Percentiles rank a stretch among this genome's conserved stretches.
Evolutionary conservation across 2,888 invertebrate genomes (phyloP).

Genomic region (Dysmachus trigonus): DNA sequence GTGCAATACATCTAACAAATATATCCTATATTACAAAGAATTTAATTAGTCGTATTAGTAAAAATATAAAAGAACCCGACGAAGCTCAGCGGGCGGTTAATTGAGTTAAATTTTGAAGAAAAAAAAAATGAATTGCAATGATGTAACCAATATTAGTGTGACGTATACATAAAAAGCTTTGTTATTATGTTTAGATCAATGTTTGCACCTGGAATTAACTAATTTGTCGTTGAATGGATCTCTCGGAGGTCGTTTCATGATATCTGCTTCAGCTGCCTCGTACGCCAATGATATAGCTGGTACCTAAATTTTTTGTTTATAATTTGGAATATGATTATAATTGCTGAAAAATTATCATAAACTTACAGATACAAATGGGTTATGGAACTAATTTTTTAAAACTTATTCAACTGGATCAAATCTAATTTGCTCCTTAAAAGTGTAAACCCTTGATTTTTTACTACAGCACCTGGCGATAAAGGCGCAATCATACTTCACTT

Average conservation of each 20-base stretch:
- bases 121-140: neutral
- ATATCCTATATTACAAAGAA: neutral
- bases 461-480: neutral
- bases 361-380: neutral
- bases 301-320: constrained; percentile 62
- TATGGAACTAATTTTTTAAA: neutral
- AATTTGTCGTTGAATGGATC: constrained; percentile 86
- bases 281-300: constrained; percentile 89
- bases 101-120: neutral
- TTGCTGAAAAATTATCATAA: neutral
- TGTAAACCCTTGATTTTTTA: neutral
- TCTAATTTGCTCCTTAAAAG: neutral
- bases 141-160: neutral
- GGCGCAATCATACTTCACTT: neutral
- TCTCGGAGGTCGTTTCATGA: constrained; percentile 87
- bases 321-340: constrained; percentile 26
- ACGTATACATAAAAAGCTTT: neutral
- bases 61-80: neutral
- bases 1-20: neutral
- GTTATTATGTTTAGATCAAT: neutral
- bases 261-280: constrained; percentile 86
- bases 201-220: constrained; percentile 72
- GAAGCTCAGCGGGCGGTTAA: neutral
- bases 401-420: neutral
- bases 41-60: neutral